These are phyloP conservation scores for Lottia scabra DNA, from an alignment of 2,888 invertebrate species.

Conservation along the genomic window DNA sequence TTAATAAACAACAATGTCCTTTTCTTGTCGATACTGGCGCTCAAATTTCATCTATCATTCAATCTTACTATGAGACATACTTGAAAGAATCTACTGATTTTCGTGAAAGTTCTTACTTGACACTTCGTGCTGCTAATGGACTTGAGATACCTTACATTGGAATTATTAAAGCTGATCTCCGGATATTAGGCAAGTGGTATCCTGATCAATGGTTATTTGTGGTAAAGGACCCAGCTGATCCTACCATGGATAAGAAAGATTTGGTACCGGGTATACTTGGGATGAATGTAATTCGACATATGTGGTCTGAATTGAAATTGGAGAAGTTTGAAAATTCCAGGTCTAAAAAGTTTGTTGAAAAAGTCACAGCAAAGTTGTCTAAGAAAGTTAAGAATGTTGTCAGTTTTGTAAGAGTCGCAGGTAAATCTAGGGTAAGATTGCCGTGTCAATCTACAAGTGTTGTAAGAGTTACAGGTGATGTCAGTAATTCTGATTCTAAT, in stretches of 20 bases:
- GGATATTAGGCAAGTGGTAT: background rate
- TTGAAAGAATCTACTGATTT: background rate
- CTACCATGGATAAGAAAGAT: background rate
- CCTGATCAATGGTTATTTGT: background rate
- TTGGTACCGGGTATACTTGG: background rate
- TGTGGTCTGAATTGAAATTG: background rate
- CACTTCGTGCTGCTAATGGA: slow-evolving; percentile 1
- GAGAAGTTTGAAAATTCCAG: background rate
- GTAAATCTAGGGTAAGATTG: background rate
- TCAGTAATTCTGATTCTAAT: background rate
- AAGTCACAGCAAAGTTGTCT: no score
- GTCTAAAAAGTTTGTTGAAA: no score
- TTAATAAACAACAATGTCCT: background rate
- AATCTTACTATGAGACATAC: background rate
- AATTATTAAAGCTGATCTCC: background rate
- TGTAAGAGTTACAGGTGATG: slow-evolving; percentile 4
- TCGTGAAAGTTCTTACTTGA: background rate
- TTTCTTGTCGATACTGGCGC: background rate
- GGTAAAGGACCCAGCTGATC: background rate
- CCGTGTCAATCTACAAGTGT: slow-evolving; percentile 1
- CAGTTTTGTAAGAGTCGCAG: background rate
- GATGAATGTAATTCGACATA: background rate
- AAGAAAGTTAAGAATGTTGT: background rate
- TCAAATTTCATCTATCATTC: background rate
- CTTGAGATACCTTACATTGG: background rate